A percentile compares a stretch with the other conserved stretches of the same genome.
These are phyloP conservation scores for Notamacropus eugenii DNA, from an alignment of 2,797 vertebrate genomes.

Conservation along the genomic window DNA sequence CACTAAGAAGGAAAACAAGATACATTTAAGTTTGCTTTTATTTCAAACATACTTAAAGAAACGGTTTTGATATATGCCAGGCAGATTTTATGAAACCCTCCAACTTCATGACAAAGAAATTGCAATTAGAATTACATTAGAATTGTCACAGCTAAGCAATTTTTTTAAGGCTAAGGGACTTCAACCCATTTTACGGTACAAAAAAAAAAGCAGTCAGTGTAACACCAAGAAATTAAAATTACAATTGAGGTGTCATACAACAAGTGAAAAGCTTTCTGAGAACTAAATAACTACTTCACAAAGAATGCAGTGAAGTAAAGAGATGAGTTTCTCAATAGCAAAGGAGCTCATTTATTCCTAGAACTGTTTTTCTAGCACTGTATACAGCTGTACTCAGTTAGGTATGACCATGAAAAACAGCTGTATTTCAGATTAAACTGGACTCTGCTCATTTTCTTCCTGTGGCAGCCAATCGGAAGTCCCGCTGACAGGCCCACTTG, in stretches of 20 bases:
- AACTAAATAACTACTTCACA: constrained; percentile 70
- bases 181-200: constrained; percentile 78
- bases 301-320: constrained; percentile 64
- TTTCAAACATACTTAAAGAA: constrained; percentile 63
- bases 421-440: constrained; percentile 72
- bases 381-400: constrained; percentile 59
- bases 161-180: constrained; percentile 74
- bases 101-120: constrained; percentile 69
- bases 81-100: constrained; percentile 66
- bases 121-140: constrained; percentile 79
- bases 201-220: constrained; percentile 68
- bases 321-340: constrained; percentile 30
- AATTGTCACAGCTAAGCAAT: constrained; percentile 80
- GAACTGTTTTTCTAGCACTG: constrained; percentile 39
- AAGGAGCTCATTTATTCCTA: not conserved
- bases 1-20: constrained; percentile 60
- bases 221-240: constrained; percentile 80
- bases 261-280: constrained; percentile 75
- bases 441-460: constrained; percentile 73
- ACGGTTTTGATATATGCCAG: constrained; percentile 75
- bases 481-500: constrained; percentile 78
- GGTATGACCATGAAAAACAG: constrained; percentile 71
- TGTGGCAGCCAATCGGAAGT: constrained; percentile 78
- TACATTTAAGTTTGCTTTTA: constrained; percentile 60
- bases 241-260: constrained; percentile 71